Base-by-base conservation (phyloP, 1,140 invertebrate species). In the Temnothorax longispinosus region DNA sequence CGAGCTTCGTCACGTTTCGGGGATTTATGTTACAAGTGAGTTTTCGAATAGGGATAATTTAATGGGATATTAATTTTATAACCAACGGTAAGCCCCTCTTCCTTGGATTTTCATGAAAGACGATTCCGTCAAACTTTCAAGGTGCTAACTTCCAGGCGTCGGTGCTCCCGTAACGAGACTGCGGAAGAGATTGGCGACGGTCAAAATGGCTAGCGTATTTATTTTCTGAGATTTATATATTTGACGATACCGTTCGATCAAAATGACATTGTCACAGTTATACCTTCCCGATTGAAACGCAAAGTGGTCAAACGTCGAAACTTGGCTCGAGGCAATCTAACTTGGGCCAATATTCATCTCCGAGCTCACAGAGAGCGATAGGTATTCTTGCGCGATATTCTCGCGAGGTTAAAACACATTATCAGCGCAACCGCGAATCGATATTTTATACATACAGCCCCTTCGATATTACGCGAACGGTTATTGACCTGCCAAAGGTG, bases 1-100 rank as follows among this genome's bases (percentile, higher is more conserved):
- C 18, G 64, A 27, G 71, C 50, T 75, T 89, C 21, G 56, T 89
- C 91, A 91, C 90, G 91, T 92, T 86, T 74, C 44, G 27, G 41
- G 87, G 84, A 88, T 89, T 87, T 58, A 50, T 1, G 10, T n/a
- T 47, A 21, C 7, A 76, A 62, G 41, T 64, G 13, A 50, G 3
- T 50, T 27, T 27, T 32, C 54, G 44, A 47, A 74, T 27, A 27
- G 2, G 2, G 10, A 72, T 44, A 56, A 44, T 71, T 71, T 72
- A n/a, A 58, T 58, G 58, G 15, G 52, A 32, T 35, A 27, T 27
- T 27, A 47, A 60, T 82, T 74, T 47, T 58, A 41, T 21, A 54
- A 44, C 18, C 41, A 7, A 7, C 18, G n/a, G 6, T 11, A 41
- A 76, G 32, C 15, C 8, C 21, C 27, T 35, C 1, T 4, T 8